Base-by-base conservation (phyloP, 2,797 vertebrate genomes). In the Balearica regulorum region DNA sequence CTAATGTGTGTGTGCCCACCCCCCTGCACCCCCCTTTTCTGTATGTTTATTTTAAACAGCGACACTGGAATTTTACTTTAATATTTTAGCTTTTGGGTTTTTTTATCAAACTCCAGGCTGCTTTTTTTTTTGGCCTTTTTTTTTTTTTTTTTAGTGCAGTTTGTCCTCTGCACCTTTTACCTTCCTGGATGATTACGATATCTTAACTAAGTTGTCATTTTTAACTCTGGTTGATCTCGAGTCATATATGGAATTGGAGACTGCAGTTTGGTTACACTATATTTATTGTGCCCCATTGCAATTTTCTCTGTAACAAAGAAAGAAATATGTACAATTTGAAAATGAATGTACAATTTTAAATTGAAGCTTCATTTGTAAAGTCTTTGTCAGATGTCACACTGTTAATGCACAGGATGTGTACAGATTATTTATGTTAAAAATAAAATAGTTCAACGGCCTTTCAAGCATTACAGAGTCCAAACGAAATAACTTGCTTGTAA, bases 51-150 rank as follows among this genome's bases (percentile, higher is more conserved):
- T 98, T 98, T 97, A 97, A 96, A 97, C 91, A 84, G 97, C 86
- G 96, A 97, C 98, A 98, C 97, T 98, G 96, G 97, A 98, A 97
- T 98, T 96, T 97, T 97, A 97, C 94, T 97, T 97, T 94, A 90
- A 48, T 93, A 94, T 96, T 97, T 98, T 97, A 97, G 93, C 95
- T 96, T 96, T 96, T 78, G 44, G 5, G 91, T 82, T 91, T 96
- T 96, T 88, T 87, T 64, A 83, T 73, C 58, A 89, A 64, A 96
- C 82, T 97, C 91, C 81, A 83, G 77, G 82, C 93, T 97, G 93
- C 95, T 87, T 80, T 60, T 5, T 15, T 75, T 39, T 49, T 16
- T 35, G n/a, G n/a, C 76, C 83, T 81, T 65, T 83, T 15, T 29
- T 17, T 29, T 17, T 33, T 90, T 88, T 68, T 91, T 87, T 78